Evolutionary conservation across 2,888 invertebrate species (phyloP), one percentile per base, ranked within the genome.

Genomic region (Cephus pulcher): DNA sequence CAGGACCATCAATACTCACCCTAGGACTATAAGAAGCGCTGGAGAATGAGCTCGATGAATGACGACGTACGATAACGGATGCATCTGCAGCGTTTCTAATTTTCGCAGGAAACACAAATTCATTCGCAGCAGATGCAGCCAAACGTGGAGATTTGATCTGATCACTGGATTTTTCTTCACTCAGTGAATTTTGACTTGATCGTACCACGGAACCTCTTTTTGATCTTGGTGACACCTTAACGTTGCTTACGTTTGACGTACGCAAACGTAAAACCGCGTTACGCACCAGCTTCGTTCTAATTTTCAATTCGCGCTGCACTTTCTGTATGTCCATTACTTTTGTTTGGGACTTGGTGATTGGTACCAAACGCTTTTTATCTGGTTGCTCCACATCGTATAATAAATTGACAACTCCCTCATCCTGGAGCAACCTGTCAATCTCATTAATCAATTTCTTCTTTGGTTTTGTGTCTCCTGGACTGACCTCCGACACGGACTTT

Each of bases 331-430:
- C 90, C 90, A 91, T 91, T 0, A 90, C 90, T 77, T 90, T 91
- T 56, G 90, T 88, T 56, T 89, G 90, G 2, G 90, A 90, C 77
- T 91, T 90, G 0, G 90, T 90, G 4, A 91, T 90, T 3, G 91
- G 91, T 12, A 91, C 83, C 33, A 91, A 78, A 73, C 91, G 87
- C 34, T 89, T 89, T 40, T 88, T 88, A 23, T 89, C 89, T 1
- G 90, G 88, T 68, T 92, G 92, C 85, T 96, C 96, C 1, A 97
- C 94, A 34, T 96, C 95, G 87, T 96, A 96, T 71, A 97, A 93
- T 95, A 97, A 95, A 91, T 97, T 97, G 2, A 96, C 95, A 4
- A 97, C 97, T 1, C 97, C 97, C 89, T 97, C 97, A 89, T 97
- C 97, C 92, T 96, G 96, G 80, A 97, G 92, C 76, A 97, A 90